phyloP scores from a whole-genome alignment of 1,140 invertebrate genomes.

The Harpegnathos saltator region DNA sequence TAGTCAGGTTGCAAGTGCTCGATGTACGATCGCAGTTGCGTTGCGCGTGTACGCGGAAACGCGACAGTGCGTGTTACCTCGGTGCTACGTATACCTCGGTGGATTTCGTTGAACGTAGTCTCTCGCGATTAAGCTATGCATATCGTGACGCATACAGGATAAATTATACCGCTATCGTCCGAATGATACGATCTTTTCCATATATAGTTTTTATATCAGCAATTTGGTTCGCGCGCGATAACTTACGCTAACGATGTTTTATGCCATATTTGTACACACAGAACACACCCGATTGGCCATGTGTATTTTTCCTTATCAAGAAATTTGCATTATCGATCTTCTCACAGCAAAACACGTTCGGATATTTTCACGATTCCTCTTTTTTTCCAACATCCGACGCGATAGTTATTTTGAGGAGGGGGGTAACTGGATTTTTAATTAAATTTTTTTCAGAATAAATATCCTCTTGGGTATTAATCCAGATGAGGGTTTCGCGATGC shows the following conservation, averaged over 20 bases:
- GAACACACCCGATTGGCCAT: not conserved
- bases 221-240: constrained; percentile 14
- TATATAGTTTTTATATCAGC: constrained; percentile 17
- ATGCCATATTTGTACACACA: constrained; percentile 4
- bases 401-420: not conserved
- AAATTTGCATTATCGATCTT: not conserved
- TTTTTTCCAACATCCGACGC: not conserved
- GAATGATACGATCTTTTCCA: constrained; percentile 33
- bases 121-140: constrained; percentile 44
- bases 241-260: constrained; percentile 12
- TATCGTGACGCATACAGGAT: constrained; percentile 14
- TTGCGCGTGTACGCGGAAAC: not conserved
- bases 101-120: constrained; percentile 31
- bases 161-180: constrained; percentile 39
- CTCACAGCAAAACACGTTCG: not conserved
- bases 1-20: not conserved
- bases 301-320: not conserved
- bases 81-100: not conserved
- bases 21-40: not conserved
- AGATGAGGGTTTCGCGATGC: not conserved
- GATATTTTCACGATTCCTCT: not conserved
- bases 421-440: not conserved
- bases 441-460: not conserved
- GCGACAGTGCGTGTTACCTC: not conserved
- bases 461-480: not conserved